Base-by-base conservation (phyloP, 1,140 invertebrate species). In the Lineus longissimus region DNA sequence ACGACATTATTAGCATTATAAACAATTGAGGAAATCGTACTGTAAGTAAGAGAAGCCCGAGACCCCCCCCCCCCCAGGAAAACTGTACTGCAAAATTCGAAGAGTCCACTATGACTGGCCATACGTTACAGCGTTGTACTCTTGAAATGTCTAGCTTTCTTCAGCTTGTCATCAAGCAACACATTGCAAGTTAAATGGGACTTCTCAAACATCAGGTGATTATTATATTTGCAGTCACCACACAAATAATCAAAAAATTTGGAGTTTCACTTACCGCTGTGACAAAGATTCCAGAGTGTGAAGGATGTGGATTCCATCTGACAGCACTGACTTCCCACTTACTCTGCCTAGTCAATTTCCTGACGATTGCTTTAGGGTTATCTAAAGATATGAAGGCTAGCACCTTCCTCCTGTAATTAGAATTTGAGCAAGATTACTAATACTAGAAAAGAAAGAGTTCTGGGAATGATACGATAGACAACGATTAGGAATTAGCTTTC, bases 311-410 rank as follows among this genome's bases (percentile, higher is more conserved):
- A 83, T 92, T 95, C 90, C 93, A 97, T 84, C 95, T 93, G 0
- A 92, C 91, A 55, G 90, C 89, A 7, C 90, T 90, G 11, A 95
- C 90, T 79, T 96, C 94, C 83, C 93, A 96, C 85, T 97, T 97
- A 72, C 92, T 94, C 70, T 94, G 91, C 51, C 93, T 83, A 13
- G 89, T 87, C 74, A 93, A 89, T 70, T 92, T 92, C 61, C 88
- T 87, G 0, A 94, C 80, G 6, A 87, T 86, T 43, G 91, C 88
- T 17, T 85, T 85, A 25, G 89, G 86, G 47, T 89, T 87, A 67
- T 91, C 87, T 23, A 92, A 80, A 66, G 88, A 86, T 75, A 94
- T 89, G 19, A 97, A 84, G 2, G 91, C 91, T 54, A 96, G 85
- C 78, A 89, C 90, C 74, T 90, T 85, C 30, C 91, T 87, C 1